Percentiles rank a stretch among this genome's conserved stretches.
Conservation (phyloP, 30 jellyfish, hydroid and myxozoan species). For the Cassiopea andromeda region DNA sequence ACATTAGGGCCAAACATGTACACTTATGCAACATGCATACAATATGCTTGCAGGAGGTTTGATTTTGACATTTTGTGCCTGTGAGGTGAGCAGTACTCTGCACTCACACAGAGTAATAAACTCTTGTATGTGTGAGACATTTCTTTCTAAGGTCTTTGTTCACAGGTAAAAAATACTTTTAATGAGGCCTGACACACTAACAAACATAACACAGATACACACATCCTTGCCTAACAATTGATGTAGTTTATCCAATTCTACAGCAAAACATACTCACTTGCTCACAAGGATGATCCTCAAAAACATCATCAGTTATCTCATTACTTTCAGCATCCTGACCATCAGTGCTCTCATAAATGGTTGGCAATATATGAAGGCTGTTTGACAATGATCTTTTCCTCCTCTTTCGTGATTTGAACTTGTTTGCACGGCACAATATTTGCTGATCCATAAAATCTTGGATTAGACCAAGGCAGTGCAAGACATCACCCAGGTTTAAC, state of each 20-base stretch:
- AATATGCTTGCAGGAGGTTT: too few species aligned
- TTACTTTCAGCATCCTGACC: constrained; percentile 37
- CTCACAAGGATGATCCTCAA: constrained; percentile 49
- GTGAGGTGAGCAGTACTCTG: too few species aligned
- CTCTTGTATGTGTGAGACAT: too few species aligned
- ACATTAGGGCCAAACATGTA: neutral
- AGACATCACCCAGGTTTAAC: constrained; percentile 58
- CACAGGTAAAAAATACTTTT: too few species aligned
- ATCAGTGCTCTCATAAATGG: constrained; percentile 61
- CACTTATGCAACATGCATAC: too few species aligned
- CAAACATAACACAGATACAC: too few species aligned
- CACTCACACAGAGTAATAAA: too few species aligned
- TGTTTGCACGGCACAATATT: constrained; percentile 42
- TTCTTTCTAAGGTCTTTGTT: too few species aligned
- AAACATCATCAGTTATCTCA: constrained; percentile 60
- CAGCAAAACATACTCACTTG: constrained; percentile 2
- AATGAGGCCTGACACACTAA: too few species aligned
- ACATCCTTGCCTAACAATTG: too few species aligned
- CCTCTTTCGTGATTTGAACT: constrained; percentile 48
- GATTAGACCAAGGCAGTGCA: constrained; percentile 81
- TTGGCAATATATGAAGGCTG: constrained; percentile 71
- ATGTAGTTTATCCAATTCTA: too few species aligned
- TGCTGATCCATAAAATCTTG: constrained; percentile 76
- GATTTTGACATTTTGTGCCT: too few species aligned
- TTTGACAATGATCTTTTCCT: constrained; percentile 59